Evolutionary conservation across 92 coral and sea anemone genomes (phyloP), one percentile per base, ranked within the genome.

Genomic region (Montipora capitata): DNA sequence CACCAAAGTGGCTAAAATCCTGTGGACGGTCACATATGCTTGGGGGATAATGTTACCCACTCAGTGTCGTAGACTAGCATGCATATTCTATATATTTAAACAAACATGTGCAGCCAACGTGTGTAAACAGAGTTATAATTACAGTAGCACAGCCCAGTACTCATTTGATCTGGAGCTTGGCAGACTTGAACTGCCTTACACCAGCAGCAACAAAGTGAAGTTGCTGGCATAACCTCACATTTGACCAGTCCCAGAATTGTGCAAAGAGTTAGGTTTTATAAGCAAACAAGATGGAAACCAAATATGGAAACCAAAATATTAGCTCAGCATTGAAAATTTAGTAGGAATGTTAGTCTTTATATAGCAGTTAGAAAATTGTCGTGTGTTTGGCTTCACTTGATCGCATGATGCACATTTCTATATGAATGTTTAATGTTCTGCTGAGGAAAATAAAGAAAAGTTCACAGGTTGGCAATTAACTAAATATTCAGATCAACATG

Each of bases 61-160:
- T 54, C 16, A 54, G 15, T 54, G 61, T 54, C 61, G 10, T 54
- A 45, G 61, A 8, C 61, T 54, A 54, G 61, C 61, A 54, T 54
- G 61, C 61, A 12, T 8, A 54, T 54, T 54, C 7, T 12, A 4
- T 54, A 4, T 12, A 54, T 54, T 54, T 54, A 54, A 54, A 54
- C 61, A 6, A 4, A 54, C 61, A 54, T 54, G 61, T 54, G 61
- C 61, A 54, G 61, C 61, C 61, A 54, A 54, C 15, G 39, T 76
- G 81, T 76, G 81, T 56, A 35, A 74, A 74, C 62, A 58, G 81
- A 12, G 81, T 76, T 76, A 58, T 35, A 54, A 76, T 76, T 35
- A 76, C 39, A n/a, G 81, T 76, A 56, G 68, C 81, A 56, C 81
- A 76, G 68, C 68, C 68, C 80, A 76, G 80, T 76, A 54, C 68